A percentile compares a stretch with the other conserved stretches of the same genome.
These are phyloP conservation scores for Ptychoptera contaminata DNA, from an alignment of 2,888 invertebrate species.

Conservation along the genomic window DNA sequence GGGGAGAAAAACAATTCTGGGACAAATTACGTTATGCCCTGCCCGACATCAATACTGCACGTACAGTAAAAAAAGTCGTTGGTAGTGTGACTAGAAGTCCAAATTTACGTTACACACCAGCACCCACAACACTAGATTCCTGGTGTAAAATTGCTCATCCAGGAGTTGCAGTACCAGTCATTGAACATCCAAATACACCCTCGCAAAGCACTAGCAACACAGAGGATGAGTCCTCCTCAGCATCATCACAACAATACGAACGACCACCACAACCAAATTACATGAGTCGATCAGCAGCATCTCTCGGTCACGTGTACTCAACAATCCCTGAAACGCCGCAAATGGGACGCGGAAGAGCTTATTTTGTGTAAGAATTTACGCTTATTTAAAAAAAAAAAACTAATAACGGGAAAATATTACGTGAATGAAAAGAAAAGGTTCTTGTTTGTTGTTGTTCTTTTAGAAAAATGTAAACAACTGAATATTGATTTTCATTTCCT, in stretches of 20 bases:
- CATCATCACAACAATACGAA: slow-evolving; percentile 9
- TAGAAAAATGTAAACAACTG: no score
- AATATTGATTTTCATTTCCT: no score
- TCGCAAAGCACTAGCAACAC: slow-evolving; percentile 10
- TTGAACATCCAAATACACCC: slow-evolving; percentile 6
- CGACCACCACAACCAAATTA: slow-evolving; percentile 7
- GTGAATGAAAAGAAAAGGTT: no score
- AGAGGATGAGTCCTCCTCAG: slow-evolving; percentile 10
- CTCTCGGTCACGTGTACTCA: slow-evolving; percentile 11
- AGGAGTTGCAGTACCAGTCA: slow-evolving; percentile 7
- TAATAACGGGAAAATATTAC: no score
- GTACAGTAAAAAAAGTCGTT: slow-evolving; percentile 6
- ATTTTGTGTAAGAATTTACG: slow-evolving; percentile 7
- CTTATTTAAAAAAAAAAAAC: no score
- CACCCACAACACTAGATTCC: slow-evolving; percentile 52
- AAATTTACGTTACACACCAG: slow-evolving; percentile 48
- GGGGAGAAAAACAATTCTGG: slow-evolving; percentile 81
- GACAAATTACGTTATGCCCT: slow-evolving; percentile 69
- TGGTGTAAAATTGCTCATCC: slow-evolving; percentile 53
- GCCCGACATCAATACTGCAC: slow-evolving; percentile 42
- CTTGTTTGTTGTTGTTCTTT: no score
- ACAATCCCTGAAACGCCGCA: slow-evolving; percentile 12
- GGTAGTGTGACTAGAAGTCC: slow-evolving; percentile 15
- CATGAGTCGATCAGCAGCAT: slow-evolving; percentile 9
- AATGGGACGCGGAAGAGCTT: slow-evolving; percentile 8